A percentile compares a stretch with the other conserved stretches of the same genome.
These are phyloP conservation scores for Agrochola macilenta DNA, from an alignment of 2,888 invertebrate species.

Conservation along the genomic window DNA sequence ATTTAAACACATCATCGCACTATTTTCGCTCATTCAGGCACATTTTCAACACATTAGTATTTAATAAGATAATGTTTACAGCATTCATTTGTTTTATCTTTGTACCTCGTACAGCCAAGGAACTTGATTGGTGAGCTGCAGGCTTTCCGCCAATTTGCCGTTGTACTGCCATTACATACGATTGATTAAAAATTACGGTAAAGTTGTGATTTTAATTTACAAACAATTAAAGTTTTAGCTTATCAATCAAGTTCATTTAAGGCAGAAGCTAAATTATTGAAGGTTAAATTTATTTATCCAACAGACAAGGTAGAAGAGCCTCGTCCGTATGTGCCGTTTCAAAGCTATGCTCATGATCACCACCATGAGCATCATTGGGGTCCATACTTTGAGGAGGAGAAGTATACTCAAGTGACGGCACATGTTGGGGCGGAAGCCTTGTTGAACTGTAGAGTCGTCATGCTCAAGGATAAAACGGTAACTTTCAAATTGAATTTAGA, in stretches of 20 bases:
- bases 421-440: constrained; percentile 92
- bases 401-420: constrained; percentile 90
- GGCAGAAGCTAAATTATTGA: not conserved
- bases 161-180: not conserved
- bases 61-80: not conserved
- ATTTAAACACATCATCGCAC: constrained; percentile 41
- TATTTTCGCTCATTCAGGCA: constrained; percentile 31
- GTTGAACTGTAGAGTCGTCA: constrained; percentile 92
- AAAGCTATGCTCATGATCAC: constrained; percentile 88
- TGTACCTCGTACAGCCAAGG: accelerated
- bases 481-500: not conserved
- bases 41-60: constrained; percentile 30
- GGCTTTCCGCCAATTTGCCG: not conserved
- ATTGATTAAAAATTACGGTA: too few relatives aligned
- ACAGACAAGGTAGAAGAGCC: constrained; percentile 87
- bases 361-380: constrained; percentile 94
- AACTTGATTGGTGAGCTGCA: constrained; percentile 24
- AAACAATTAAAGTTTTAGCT: not conserved
- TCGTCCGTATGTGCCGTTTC: constrained; percentile 85
- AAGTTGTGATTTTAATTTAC: not conserved
- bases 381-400: constrained; percentile 92
- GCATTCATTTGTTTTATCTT: constrained; percentile 13
- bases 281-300: constrained; percentile 27
- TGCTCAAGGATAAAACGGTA: constrained; percentile 92
- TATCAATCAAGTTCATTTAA: constrained; percentile 18